These are phyloP conservation scores for human (Homo sapiens) DNA, from an alignment of 2,113 vertebrate genomes.

Conservation along the genomic window DNA sequence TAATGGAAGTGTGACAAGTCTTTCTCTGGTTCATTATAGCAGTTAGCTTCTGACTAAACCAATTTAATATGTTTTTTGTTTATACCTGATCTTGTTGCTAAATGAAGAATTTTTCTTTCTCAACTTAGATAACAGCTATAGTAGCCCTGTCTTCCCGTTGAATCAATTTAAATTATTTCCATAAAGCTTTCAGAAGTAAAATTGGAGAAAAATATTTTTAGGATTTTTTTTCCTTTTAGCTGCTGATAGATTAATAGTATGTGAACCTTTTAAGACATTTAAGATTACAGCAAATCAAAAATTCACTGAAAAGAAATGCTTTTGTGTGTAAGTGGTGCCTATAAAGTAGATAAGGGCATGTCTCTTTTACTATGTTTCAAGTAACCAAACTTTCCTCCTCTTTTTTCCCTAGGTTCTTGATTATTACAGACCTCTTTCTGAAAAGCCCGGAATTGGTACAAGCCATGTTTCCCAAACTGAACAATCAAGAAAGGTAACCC, in stretches of 20 bases:
- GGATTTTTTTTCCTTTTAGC: neutral
- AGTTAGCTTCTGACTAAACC: neutral
- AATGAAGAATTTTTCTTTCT: neutral
- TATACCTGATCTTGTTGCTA: neutral
- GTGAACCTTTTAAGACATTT: neutral
- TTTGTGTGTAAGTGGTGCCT: neutral
- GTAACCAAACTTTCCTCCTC: neutral
- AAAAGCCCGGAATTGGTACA: slow-evolving; percentile 89
- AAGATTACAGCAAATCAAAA: neutral
- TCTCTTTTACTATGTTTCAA: neutral
- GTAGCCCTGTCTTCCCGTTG: neutral
- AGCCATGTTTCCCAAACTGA: slow-evolving; percentile 91
- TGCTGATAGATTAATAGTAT: neutral
- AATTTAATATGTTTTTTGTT: neutral
- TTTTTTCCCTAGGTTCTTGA: slow-evolving; percentile 88
- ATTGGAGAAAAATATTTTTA: neutral
- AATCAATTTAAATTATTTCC: neutral
- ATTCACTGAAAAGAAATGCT: neutral
- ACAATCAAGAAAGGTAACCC: slow-evolving; percentile 92
- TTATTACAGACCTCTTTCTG: slow-evolving; percentile 93
- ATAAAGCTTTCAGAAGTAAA: neutral
- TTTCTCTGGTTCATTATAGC: neutral
- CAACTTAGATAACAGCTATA: neutral
- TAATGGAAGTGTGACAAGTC: neutral
- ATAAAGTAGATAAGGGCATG: neutral